Conservation (phyloP, 2,888 invertebrate genomes). For the Lucinisca nassula region DNA sequence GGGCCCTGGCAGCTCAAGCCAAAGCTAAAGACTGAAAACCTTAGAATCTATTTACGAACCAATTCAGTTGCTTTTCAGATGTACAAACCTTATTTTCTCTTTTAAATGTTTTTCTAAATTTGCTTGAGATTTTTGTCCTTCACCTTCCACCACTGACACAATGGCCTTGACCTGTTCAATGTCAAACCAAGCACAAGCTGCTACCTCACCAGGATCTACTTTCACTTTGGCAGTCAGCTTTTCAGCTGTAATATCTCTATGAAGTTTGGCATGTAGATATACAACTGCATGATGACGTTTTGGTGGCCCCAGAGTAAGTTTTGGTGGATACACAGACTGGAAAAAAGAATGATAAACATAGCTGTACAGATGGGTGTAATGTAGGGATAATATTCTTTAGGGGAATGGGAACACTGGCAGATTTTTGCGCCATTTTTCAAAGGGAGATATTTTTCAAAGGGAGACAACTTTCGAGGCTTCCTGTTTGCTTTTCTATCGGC, state of each 20-base stretch:
- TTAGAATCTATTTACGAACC: too few species aligned
- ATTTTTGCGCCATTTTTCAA: too few species aligned
- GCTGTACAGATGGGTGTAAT: too few species aligned
- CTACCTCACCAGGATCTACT: slow-evolving; percentile 87
- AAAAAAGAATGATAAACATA: too few species aligned
- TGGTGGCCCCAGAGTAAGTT: slow-evolving; percentile 87
- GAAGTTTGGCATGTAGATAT: slow-evolving; percentile 86
- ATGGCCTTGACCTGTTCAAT: slow-evolving; percentile 75
- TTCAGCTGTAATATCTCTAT: slow-evolving; percentile 72
- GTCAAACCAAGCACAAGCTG: slow-evolving; percentile 87
- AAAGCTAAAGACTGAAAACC: too few species aligned
- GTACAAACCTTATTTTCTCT: slow-evolving; percentile 7
- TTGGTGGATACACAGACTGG: slow-evolving; percentile 88
- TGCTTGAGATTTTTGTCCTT: slow-evolving; percentile 2
- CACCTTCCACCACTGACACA: slow-evolving; percentile 77
- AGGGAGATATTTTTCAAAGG: too few species aligned
- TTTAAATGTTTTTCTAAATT: neutral
- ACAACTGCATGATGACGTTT: slow-evolving; percentile 88
- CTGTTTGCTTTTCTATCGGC: too few species aligned
- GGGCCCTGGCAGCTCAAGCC: too few species aligned
- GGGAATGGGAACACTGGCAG: too few species aligned
- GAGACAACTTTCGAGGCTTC: too few species aligned
- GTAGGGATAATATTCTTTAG: too few species aligned
- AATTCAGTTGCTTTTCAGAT: too few species aligned
- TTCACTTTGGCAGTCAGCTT: slow-evolving; percentile 73